Percentiles rank a stretch among this genome's conserved stretches.
Conservation (phyloP, 2,888 invertebrate genomes). For the Chouioia cunea region DNA sequence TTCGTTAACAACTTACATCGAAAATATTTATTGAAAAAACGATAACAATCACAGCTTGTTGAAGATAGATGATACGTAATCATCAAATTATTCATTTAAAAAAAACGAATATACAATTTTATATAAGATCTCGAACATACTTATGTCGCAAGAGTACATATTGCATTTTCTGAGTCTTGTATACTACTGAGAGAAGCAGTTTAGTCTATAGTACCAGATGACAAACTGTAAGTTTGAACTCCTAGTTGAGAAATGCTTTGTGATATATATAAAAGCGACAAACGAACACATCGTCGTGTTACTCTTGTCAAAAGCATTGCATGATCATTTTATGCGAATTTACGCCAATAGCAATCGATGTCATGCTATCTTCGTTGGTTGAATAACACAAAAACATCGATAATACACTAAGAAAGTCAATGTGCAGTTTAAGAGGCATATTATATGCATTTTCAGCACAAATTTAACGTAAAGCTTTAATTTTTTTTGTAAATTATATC, state of each 20-base stretch:
- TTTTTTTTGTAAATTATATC: slow-evolving; percentile 45
- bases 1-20: slow-evolving; percentile 9
- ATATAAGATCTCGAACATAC: slow-evolving; percentile 18
- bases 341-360: slow-evolving; percentile 13
- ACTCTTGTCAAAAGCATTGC: slow-evolving; percentile 44
- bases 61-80: slow-evolving; percentile 42
- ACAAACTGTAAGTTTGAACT: no score
- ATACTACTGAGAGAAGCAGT: no score
- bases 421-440: slow-evolving; percentile 21
- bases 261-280: slow-evolving; percentile 39
- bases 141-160: slow-evolving; percentile 12
- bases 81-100: slow-evolving; percentile 26
- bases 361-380: slow-evolving; percentile 10
- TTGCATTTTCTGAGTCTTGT: slow-evolving; percentile 29
- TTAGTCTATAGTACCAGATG: no score
- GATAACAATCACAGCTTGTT: slow-evolving; percentile 26
- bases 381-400: slow-evolving; percentile 16
- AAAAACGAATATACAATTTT: slow-evolving; percentile 17
- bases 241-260: slow-evolving; percentile 39
- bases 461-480: slow-evolving; percentile 12
- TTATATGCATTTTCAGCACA: slow-evolving; percentile 38
- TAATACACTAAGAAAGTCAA: slow-evolving; percentile 16
- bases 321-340: slow-evolving; percentile 32
- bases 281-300: slow-evolving; percentile 17
- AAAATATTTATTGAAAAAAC: slow-evolving; percentile 11